Evolutionary conservation across 1,140 invertebrate species (phyloP).

Genomic region (Trypoxylus dichotomus): DNA sequence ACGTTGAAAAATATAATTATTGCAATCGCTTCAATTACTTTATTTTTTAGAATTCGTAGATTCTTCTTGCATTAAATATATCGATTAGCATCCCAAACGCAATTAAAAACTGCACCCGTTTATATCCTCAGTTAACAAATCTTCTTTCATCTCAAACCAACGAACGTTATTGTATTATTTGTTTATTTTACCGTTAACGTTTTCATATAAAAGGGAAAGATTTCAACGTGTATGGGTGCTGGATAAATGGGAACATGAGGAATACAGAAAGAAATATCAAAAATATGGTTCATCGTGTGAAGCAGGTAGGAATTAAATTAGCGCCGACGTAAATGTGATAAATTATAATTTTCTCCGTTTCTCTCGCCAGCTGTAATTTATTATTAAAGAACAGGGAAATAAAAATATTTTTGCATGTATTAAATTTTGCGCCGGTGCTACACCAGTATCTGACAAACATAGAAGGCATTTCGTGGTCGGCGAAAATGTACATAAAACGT

Average conservation of each 20-base stretch:
- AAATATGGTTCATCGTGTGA: background rate
- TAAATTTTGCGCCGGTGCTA: background rate
- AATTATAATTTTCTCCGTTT: constrained; percentile 1
- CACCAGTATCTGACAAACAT: background rate
- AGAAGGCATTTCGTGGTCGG: background rate
- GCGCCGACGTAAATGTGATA: background rate
- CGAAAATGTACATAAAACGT: background rate
- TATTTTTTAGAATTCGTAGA: too few relatives aligned
- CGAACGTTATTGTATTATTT: too few relatives aligned
- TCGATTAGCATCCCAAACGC: too few relatives aligned
- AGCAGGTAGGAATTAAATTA: background rate
- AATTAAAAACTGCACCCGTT: too few relatives aligned
- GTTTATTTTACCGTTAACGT: background rate
- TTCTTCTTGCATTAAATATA: too few relatives aligned
- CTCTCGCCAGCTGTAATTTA: background rate
- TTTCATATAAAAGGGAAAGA: background rate
- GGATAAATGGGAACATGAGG: background rate
- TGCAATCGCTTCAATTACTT: too few relatives aligned
- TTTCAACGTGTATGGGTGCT: background rate
- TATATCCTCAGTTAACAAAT: too few relatives aligned
- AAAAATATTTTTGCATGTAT: constrained; percentile 13
- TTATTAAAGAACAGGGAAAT: constrained; percentile 12
- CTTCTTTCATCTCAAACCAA: too few relatives aligned
- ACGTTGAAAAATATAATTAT: too few relatives aligned
- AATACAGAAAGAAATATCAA: background rate